A percentile compares a stretch with the other conserved stretches of the same genome.
Evolutionary conservation across 2,888 invertebrate species (phyloP).

Genomic region (Drosophila hamatofila): DNA sequence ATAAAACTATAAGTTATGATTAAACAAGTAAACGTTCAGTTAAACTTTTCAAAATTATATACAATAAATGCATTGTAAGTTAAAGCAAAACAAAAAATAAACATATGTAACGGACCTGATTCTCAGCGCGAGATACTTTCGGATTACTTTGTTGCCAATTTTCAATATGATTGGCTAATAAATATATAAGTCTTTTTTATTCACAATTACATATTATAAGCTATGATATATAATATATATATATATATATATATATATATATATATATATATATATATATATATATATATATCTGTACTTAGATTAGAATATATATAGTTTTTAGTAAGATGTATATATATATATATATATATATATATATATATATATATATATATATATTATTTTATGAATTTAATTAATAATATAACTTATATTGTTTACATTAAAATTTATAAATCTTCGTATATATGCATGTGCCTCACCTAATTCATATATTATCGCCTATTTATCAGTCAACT

Average conservation of each 20-base stretch:
- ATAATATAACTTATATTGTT: conserved; percentile 49
- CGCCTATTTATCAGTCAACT: conserved; percentile 70
- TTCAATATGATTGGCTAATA: conserved; percentile 58
- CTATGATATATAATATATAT: not conserved
- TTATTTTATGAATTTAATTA: conserved; percentile 39
- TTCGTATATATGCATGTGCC: conserved; percentile 24
- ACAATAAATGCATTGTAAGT: not conserved
- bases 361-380: conserved; percentile 15
- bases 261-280: conserved; percentile 17
- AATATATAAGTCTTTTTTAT: conserved; percentile 72
- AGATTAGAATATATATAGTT: no score
- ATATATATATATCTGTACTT: conserved; percentile 25
- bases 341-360: conserved; percentile 31
- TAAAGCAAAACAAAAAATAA: not conserved
- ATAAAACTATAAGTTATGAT: not conserved
- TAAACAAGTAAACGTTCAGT: not conserved
- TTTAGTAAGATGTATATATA: conserved; percentile 13
- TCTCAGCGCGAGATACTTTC: conserved; percentile 52
- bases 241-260: conserved; percentile 17
- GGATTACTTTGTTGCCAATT: conserved; percentile 20
- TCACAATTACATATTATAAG: conserved; percentile 68
- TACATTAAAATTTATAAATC: conserved; percentile 21
- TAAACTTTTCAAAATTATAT: not conserved
- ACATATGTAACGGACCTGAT: conserved; percentile 17
- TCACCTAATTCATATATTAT: conserved; percentile 57